These are phyloP conservation scores for Leptinotarsa peninsularis DNA, from an alignment of 2,888 invertebrate genomes.

Conservation along the genomic window DNA sequence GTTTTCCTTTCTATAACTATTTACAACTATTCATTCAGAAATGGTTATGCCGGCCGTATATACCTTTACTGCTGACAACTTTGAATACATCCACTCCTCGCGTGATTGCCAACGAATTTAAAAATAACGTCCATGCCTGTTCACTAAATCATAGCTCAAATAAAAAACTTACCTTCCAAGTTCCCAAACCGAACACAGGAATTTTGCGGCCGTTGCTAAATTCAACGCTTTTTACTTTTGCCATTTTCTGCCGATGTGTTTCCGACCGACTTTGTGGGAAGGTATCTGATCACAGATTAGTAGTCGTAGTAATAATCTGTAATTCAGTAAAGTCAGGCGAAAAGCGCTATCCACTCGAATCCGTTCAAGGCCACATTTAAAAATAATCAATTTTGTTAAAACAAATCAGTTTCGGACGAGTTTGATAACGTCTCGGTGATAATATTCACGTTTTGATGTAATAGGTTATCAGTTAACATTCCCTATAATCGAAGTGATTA, in stretches of 20 bases:
- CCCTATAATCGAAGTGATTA: background rate
- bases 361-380: slow-evolving; percentile 26
- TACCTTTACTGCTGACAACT: too few relatives aligned
- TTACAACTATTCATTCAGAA: too few relatives aligned
- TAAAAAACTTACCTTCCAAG: slow-evolving; percentile 55
- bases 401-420: background rate
- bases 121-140: background rate
- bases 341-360: slow-evolving; percentile 1
- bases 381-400: slow-evolving; percentile 21
- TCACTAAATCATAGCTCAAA: background rate
- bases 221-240: slow-evolving; percentile 60
- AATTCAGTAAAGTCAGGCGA: background rate
- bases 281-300: background rate
- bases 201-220: slow-evolving; percentile 66
- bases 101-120: background rate
- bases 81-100: too few relatives aligned
- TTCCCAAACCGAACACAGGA: slow-evolving; percentile 67
- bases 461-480: slow-evolving; percentile 13
- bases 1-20: too few relatives aligned
- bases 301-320: too few relatives aligned
- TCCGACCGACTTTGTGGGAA: background rate
- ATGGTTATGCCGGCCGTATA: too few relatives aligned
- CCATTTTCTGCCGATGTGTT: slow-evolving; percentile 33
- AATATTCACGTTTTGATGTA: background rate
- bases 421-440: background rate